phyloP scores from a whole-genome alignment of 2,888 invertebrate species.

The Drosophila robusta region DNA sequence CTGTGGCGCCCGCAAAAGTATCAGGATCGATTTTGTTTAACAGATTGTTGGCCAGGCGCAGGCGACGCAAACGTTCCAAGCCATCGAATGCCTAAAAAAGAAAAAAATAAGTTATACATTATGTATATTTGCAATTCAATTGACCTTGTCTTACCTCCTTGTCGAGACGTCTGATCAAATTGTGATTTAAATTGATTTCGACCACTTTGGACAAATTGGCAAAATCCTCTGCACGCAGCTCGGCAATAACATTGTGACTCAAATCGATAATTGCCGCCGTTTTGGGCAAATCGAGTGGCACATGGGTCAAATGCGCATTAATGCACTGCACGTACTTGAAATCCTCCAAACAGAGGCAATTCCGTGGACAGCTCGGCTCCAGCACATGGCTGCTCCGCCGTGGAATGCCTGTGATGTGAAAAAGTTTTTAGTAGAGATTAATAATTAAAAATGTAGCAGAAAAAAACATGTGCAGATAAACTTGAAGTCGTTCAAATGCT shows the following conservation, averaged over 20 bases:
- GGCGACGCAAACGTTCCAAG: constrained; percentile 77
- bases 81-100: constrained; percentile 80
- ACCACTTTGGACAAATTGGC: constrained; percentile 76
- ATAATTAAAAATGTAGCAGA: background rate
- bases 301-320: constrained; percentile 85
- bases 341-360: constrained; percentile 82
- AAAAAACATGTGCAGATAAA: no score
- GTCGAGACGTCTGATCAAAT: constrained; percentile 75
- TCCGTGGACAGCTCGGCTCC: constrained; percentile 81
- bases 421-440: background rate
- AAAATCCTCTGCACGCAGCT: constrained; percentile 79
- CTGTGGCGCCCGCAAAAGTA: constrained; percentile 79
- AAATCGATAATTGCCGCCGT: constrained; percentile 82
- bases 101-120: background rate
- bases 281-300: constrained; percentile 85
- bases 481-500: no score
- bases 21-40: constrained; percentile 82
- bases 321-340: constrained; percentile 85
- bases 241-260: constrained; percentile 82
- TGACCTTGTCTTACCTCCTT: constrained; percentile 74
- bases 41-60: constrained; percentile 83
- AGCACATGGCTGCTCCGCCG: constrained; percentile 80
- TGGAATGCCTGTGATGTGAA: constrained; percentile 65
- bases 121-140: background rate
- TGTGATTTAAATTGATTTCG: constrained; percentile 82